A percentile compares a stretch with the other conserved stretches of the same genome.
Evolutionary conservation across 1,140 invertebrate genomes (phyloP).

Genomic region (Sitobion miscanthi): DNA sequence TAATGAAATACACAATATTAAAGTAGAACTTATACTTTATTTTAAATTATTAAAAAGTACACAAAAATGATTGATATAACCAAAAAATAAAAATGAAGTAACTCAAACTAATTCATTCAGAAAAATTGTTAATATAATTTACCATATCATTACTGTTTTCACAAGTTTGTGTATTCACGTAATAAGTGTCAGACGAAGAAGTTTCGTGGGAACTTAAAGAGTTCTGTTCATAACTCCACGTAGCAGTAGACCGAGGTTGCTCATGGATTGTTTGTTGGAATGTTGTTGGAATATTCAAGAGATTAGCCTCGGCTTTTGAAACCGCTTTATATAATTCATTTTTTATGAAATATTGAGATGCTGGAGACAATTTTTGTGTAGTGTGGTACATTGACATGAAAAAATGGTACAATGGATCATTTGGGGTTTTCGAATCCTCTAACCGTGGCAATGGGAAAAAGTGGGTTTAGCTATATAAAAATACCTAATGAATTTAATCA

Average conservation of each 20-base stretch:
- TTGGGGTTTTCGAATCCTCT: background rate
- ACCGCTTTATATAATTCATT: background rate
- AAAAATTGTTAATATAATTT: too few species aligned
- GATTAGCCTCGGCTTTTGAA: conserved; percentile 6
- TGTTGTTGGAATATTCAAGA: conserved; percentile 19
- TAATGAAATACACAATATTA: too few species aligned
- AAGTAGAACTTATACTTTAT: too few species aligned
- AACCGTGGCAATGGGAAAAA: background rate
- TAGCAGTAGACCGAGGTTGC: background rate
- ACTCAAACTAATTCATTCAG: too few species aligned
- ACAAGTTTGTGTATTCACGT: conserved; percentile 19
- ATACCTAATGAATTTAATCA: too few species aligned
- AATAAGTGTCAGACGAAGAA: background rate
- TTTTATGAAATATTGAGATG: background rate
- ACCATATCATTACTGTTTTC: background rate
- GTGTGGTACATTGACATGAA: conserved; percentile 22
- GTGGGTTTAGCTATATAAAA: too few species aligned
- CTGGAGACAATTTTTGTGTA: background rate
- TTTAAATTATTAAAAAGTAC: too few species aligned
- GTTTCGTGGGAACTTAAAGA: conserved; percentile 11
- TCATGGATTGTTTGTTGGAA: background rate
- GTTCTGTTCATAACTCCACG: background rate
- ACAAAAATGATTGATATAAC: too few species aligned
- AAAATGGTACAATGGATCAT: conserved; percentile 14
- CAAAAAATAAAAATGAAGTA: too few species aligned